These are phyloP conservation scores for Diadophis punctatus DNA, from an alignment of 2,113 vertebrate genomes.

Conservation along the genomic window DNA sequence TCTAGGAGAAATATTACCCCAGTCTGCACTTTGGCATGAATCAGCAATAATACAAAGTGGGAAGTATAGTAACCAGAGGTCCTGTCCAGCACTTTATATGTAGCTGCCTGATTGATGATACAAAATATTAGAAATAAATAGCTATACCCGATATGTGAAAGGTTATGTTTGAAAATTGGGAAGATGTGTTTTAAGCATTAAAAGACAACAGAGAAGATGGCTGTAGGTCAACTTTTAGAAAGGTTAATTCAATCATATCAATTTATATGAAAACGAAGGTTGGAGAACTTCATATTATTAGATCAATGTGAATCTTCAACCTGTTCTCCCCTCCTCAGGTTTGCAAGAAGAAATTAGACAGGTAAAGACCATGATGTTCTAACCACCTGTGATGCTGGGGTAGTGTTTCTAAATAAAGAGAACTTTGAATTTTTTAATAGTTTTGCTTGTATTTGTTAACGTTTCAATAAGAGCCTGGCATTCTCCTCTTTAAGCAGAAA, in stretches of 20 bases:
- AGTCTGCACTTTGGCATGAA: background rate
- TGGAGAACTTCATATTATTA: background rate
- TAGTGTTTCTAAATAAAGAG: background rate
- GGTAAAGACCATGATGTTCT: background rate
- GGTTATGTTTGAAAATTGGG: background rate
- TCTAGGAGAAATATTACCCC: background rate
- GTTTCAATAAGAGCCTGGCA: background rate
- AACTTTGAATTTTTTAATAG: background rate
- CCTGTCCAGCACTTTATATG: background rate
- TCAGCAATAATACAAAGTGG: background rate
- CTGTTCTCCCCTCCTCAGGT: background rate
- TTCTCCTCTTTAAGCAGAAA: background rate
- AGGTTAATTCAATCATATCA: background rate
- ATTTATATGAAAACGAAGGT: background rate
- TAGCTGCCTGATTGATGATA: background rate
- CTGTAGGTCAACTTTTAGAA: background rate
- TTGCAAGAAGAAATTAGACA: background rate
- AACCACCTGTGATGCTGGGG: background rate
- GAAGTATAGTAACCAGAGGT: background rate
- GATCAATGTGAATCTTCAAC: background rate
- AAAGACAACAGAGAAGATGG: background rate
- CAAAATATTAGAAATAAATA: background rate
- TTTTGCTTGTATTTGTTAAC: background rate
- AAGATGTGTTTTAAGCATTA: no score
- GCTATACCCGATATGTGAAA: background rate